phyloP scores from a whole-genome alignment of 2,888 invertebrate species.

The Malthinus seriepunctatus region DNA sequence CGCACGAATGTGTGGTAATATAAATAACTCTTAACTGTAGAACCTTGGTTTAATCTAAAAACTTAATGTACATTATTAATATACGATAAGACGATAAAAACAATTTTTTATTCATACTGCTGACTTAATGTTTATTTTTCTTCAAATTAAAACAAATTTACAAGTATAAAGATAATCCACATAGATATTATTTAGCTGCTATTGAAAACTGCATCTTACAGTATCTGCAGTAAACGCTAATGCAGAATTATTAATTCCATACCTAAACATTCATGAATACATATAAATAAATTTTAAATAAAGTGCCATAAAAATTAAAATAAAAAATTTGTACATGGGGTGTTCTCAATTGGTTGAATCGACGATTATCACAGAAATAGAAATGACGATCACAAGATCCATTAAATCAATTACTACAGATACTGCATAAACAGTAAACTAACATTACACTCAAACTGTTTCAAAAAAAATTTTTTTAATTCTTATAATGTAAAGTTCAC shows the following conservation, averaged over 20 bases:
- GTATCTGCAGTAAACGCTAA: conserved; percentile 50
- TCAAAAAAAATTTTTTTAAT: conserved; percentile 45
- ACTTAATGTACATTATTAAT: conserved; percentile 7
- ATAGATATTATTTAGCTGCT: conserved; percentile 47
- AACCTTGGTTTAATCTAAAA: conserved; percentile 4
- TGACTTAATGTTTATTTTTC: conserved; percentile 49
- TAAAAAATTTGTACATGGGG: conserved; percentile 22
- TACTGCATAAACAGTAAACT: conserved; percentile 51
- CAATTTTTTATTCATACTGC: conserved; percentile 8
- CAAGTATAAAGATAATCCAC: conserved; percentile 55
- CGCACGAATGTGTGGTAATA: conserved; percentile 72
- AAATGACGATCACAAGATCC: conserved; percentile 34
- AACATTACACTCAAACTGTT: conserved; percentile 47
- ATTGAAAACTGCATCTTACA: conserved; percentile 52
- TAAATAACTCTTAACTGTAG: conserved; percentile 47
- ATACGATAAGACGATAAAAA: background rate
- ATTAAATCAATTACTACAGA: conserved; percentile 46
- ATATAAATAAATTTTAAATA: conserved; percentile 22
- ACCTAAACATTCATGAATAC: conserved; percentile 1
- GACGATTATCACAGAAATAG: conserved; percentile 40
- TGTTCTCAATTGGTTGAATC: conserved; percentile 11
- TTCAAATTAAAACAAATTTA: conserved; percentile 54
- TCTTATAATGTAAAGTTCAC: conserved; percentile 50
- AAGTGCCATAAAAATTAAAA: conserved; percentile 10
- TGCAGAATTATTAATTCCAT: conserved; percentile 14